Percentiles rank a stretch among this genome's conserved stretches.
These are phyloP conservation scores for Cinara cedri DNA, from an alignment of 2,888 invertebrate genomes.

Conservation along the genomic window DNA sequence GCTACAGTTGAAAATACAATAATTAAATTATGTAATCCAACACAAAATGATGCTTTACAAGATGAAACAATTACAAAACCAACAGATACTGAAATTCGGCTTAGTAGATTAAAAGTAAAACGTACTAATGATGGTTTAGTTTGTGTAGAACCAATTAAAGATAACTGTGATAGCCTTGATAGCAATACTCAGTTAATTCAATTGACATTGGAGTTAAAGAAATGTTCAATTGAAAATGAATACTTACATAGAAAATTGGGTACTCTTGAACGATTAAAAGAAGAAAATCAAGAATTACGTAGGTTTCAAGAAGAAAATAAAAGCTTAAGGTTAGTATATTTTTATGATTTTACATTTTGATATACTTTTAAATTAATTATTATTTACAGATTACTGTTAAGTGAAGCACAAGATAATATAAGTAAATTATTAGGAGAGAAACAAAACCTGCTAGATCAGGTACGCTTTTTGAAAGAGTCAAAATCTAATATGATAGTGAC, in stretches of 20 bases:
- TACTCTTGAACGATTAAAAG: constrained; percentile 68
- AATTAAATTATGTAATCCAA: constrained; percentile 24
- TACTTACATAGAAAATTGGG: constrained; percentile 69
- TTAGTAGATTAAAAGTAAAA: constrained; percentile 40
- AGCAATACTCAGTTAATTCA: constrained; percentile 48
- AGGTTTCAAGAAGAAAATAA: constrained; percentile 69
- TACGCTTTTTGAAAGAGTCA: constrained; percentile 70
- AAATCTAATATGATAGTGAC: constrained; percentile 62
- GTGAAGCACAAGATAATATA: constrained; percentile 78
- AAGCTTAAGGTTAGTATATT: constrained; percentile 64
- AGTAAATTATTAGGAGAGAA: constrained; percentile 76
- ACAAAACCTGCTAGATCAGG: constrained; percentile 73
- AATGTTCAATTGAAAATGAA: constrained; percentile 64
- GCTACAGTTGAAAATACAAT: constrained; percentile 49
- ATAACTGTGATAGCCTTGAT: constrained; percentile 29
- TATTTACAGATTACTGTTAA: constrained; percentile 63
- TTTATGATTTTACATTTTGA: constrained; percentile 22
- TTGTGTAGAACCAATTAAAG: constrained; percentile 37
- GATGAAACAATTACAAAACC: constrained; percentile 67
- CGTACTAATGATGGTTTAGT: constrained; percentile 24
- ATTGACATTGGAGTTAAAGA: constrained; percentile 63
- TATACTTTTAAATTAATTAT: constrained; percentile 7
- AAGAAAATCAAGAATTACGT: constrained; percentile 67
- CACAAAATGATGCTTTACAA: constrained; percentile 27
- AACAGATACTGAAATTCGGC: constrained; percentile 41